phyloP scores from a whole-genome alignment of 2,888 invertebrate species.

The Eubasilissa splendida region DNA sequence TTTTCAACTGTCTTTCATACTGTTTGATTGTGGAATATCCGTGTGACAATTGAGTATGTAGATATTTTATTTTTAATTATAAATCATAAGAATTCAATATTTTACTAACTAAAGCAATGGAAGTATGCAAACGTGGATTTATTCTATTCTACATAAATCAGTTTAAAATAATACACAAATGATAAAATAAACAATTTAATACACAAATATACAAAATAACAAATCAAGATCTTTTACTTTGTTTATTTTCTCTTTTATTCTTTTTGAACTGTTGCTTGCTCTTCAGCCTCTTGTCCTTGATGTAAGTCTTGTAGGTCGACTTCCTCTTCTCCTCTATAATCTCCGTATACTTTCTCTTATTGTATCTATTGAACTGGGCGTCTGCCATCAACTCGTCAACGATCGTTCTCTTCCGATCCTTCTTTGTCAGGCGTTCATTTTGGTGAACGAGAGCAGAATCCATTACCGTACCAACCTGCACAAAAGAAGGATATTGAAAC shows the following conservation, averaged over 20 bases:
- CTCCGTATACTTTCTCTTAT: conserved; percentile 85
- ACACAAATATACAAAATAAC: background rate
- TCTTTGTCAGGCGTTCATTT: conserved; percentile 85
- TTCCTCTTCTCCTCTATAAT: conserved; percentile 81
- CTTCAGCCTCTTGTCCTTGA: conserved; percentile 81
- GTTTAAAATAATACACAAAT: no score
- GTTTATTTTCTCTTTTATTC: conserved; percentile 50
- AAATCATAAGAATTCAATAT: no score
- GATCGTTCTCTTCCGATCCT: conserved; percentile 89
- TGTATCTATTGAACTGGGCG: conserved; percentile 86
- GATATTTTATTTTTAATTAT: no score
- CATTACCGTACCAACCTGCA: conserved; percentile 83
- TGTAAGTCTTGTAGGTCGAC: conserved; percentile 81
- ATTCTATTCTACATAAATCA: no score
- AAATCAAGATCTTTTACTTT: background rate
- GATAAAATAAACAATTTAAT: background rate
- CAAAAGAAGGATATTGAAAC: background rate
- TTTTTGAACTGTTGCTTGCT: conserved; percentile 52
- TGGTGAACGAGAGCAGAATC: conserved; percentile 93
- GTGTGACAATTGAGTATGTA: no score
- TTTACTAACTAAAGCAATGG: no score
- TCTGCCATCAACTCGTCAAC: conserved; percentile 95
- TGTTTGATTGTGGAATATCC: no score
- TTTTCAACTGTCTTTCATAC: no score
- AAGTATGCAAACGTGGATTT: no score